Percentiles rank a stretch among this genome's conserved stretches.
Conservation (phyloP, 2,888 invertebrate genomes). For the Machimus atricapillus region DNA sequence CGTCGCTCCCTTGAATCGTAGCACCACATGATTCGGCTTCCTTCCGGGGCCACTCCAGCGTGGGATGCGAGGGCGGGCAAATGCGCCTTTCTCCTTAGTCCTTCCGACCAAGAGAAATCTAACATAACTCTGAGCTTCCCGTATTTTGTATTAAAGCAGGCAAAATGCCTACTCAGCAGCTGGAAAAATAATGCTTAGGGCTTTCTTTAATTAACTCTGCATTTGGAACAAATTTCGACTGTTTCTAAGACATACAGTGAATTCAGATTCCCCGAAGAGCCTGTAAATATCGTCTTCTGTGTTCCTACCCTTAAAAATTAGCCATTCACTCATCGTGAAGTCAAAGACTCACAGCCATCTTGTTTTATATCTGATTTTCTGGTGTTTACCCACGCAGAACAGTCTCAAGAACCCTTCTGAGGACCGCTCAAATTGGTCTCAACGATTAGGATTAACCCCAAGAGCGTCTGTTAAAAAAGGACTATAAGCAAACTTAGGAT, state of each 20-base stretch:
- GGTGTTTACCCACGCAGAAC: background rate
- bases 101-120: background rate
- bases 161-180: background rate
- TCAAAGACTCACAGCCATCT: background rate
- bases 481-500: too few species aligned
- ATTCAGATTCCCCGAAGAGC: too few species aligned
- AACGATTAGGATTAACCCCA: background rate
- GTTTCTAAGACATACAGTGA: too few species aligned
- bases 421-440: background rate
- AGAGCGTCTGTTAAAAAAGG: too few species aligned
- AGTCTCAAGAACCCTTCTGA: background rate
- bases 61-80: background rate
- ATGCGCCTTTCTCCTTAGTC: background rate
- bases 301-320: background rate
- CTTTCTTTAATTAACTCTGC: background rate
- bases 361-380: background rate
- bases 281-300: too few species aligned
- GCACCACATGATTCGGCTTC: constrained; percentile 79
- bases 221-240: background rate
- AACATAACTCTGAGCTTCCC: background rate
- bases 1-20: constrained; percentile 65
- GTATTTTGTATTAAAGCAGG: background rate
- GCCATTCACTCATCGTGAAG: background rate
- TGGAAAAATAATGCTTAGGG: background rate
- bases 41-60: constrained; percentile 52